These are phyloP conservation scores for Mormyrus hasselquistii DNA, from an alignment of 2,797 vertebrate genomes.

Conservation along the genomic window DNA sequence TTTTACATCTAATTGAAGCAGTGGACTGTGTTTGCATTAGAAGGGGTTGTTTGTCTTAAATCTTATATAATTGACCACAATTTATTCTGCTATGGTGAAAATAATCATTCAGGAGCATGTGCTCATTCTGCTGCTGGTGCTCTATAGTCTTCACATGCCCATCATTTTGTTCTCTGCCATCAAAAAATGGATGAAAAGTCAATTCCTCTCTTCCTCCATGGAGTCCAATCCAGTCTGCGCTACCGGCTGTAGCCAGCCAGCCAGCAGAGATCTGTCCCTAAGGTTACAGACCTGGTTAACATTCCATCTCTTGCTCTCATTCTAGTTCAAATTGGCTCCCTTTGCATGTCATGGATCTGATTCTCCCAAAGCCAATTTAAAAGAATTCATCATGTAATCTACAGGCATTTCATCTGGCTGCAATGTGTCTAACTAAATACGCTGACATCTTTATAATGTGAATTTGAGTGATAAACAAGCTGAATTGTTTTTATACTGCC, in stretches of 20 bases:
- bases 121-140: background rate
- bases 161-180: background rate
- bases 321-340: constrained; percentile 3
- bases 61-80: background rate
- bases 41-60: background rate
- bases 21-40: background rate
- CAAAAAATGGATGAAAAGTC: background rate
- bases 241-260: background rate
- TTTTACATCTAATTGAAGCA: background rate
- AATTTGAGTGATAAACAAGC: background rate
- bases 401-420: background rate
- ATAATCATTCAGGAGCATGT: background rate
- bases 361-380: background rate
- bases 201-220: background rate
- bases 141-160: background rate
- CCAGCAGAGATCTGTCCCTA: background rate
- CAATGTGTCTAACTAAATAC: background rate
- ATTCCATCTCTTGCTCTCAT: background rate
- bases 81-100: background rate
- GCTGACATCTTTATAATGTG: background rate
- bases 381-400: background rate
- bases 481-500: background rate
- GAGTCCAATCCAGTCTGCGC: background rate
- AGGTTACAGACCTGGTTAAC: background rate
- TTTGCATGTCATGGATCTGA: background rate